Conservation (phyloP, 1,140 invertebrate species). For the Drosophila ercepeae region DNA sequence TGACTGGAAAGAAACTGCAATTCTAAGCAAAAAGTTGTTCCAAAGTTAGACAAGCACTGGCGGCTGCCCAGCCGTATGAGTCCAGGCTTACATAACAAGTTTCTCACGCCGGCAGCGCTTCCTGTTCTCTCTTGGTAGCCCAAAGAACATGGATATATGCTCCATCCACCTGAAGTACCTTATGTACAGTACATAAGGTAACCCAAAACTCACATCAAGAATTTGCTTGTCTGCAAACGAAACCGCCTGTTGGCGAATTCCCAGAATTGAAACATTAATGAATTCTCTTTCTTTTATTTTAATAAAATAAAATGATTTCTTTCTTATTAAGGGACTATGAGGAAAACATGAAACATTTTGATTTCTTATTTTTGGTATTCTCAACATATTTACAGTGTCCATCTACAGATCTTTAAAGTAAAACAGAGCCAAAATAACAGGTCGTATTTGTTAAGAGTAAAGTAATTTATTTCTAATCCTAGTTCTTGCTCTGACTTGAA, state of each 20-base stretch:
- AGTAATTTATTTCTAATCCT: not conserved
- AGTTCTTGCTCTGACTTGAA: constrained; percentile 6
- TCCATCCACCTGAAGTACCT: not conserved
- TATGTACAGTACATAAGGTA: constrained; percentile 10
- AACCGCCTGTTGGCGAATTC: constrained; percentile 1
- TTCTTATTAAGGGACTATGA: not conserved
- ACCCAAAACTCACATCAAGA: constrained; percentile 29
- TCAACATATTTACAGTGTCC: constrained; percentile 33
- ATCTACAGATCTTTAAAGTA: not conserved
- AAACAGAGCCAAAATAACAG: constrained; percentile 2
- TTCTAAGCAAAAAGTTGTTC: constrained; percentile 42
- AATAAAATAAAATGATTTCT: constrained; percentile 23
- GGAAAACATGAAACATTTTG: not conserved
- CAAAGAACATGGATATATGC: not conserved
- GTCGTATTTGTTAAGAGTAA: not conserved
- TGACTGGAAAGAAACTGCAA: constrained; percentile 25
- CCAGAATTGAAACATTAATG: constrained; percentile 16
- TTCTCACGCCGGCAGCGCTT: constrained; percentile 45
- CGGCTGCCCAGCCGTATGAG: constrained; percentile 28
- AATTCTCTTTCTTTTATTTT: constrained; percentile 18
- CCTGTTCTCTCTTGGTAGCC: constrained; percentile 27
- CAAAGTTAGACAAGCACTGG: constrained; percentile 41
- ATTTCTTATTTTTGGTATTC: not conserved
- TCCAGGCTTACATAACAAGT: constrained; percentile 9
- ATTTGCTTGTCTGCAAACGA: constrained; percentile 29